phyloP scores from a whole-genome alignment of 2,113 vertebrate genomes.

The Donacobius atricapilla region DNA sequence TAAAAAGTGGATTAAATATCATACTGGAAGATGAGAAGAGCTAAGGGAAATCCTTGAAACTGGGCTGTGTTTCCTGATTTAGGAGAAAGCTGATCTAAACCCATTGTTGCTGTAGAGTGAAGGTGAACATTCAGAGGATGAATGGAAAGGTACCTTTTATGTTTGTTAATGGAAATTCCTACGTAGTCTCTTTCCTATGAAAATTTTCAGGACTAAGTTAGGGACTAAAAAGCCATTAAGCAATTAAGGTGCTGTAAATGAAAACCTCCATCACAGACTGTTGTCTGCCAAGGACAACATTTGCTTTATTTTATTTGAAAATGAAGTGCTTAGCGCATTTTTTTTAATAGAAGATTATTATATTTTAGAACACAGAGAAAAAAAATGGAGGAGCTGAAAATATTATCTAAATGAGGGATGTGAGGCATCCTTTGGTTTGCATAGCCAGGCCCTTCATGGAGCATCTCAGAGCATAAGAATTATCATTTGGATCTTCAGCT shows the following conservation, averaged over 20 bases:
- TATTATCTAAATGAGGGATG: background rate
- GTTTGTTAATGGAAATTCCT: background rate
- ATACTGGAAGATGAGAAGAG: background rate
- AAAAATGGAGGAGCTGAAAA: background rate
- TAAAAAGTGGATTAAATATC: background rate
- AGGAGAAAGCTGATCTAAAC: background rate
- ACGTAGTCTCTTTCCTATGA: background rate
- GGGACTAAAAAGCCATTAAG: background rate
- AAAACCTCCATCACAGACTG: background rate
- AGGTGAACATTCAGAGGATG: background rate
- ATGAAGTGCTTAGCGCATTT: background rate
- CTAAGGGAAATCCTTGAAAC: background rate
- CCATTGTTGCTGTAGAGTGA: background rate
- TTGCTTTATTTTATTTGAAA: background rate
- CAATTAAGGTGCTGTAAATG: background rate
- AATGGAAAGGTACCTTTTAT: background rate
- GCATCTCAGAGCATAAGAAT: background rate
- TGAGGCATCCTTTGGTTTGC: background rate
- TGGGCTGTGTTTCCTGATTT: slow-evolving; percentile 2
- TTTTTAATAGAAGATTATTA: background rate
- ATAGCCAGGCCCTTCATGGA: background rate
- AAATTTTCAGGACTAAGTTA: background rate
- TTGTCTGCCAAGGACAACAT: background rate
- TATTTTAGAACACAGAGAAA: background rate
- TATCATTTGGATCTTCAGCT: background rate